Conservation (phyloP, 2,113 vertebrate genomes). For the Lycaon pictus region DNA sequence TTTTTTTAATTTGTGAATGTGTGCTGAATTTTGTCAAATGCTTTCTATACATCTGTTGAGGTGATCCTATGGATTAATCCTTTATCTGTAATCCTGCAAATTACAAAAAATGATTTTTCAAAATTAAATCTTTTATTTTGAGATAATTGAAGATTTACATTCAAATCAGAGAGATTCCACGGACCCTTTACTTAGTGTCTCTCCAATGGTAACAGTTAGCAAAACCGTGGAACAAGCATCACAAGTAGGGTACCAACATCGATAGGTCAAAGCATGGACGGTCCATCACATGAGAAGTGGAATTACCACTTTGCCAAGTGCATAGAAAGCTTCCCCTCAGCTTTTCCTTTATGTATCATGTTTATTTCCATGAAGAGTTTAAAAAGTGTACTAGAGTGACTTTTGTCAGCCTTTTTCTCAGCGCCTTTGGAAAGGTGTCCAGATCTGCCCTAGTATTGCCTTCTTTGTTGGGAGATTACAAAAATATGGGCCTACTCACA, state of each 20-base stretch:
- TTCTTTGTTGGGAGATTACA: background rate
- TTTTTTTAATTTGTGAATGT: background rate
- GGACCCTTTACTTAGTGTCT: background rate
- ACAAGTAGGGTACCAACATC: fast-evolving
- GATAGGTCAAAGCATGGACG: background rate
- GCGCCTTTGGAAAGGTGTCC: background rate
- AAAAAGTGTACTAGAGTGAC: background rate
- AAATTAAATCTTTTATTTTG: background rate
- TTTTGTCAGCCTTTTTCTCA: background rate
- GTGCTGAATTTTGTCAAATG: background rate
- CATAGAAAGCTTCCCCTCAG: background rate
- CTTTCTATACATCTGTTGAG: background rate
- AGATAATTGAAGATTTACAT: background rate
- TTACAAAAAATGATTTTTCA: background rate
- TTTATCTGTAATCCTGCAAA: background rate
- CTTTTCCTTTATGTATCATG: background rate
- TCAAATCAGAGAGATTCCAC: background rate
- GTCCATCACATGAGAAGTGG: background rate
- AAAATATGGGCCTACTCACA: background rate
- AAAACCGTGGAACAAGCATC: background rate
- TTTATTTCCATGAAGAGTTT: background rate
- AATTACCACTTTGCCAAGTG: background rate
- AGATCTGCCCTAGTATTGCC: background rate
- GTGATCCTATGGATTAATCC: background rate
- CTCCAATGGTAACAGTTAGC: fast-evolving